phyloP scores from a whole-genome alignment of 2,797 vertebrate genomes.

The Bryconaethiops microstoma region DNA sequence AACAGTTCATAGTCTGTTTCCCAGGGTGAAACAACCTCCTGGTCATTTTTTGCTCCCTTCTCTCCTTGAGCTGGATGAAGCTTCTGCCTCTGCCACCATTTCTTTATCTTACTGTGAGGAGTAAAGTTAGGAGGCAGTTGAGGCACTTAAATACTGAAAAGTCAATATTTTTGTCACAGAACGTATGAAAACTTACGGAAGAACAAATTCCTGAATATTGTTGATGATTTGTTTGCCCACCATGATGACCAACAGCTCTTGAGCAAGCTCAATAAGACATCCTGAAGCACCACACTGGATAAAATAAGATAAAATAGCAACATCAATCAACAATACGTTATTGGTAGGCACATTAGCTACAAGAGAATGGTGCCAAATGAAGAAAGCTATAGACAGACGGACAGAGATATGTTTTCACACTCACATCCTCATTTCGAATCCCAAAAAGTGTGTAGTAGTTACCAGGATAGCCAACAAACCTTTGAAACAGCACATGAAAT shows the following conservation, averaged over 20 bases:
- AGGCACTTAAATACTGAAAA: neutral
- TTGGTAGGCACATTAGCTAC: no score
- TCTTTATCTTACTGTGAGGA: conserved; percentile 77
- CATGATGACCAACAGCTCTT: conserved; percentile 85
- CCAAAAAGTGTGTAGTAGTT: conserved; percentile 81
- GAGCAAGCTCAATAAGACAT: conserved; percentile 81
- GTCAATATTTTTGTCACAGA: neutral
- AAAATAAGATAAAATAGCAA: neutral
- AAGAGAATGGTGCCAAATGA: no score
- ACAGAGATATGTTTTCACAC: conserved; percentile 36
- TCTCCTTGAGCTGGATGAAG: conserved; percentile 53
- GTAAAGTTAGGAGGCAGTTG: neutral
- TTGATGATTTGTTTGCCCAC: conserved; percentile 83
- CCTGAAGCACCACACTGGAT: conserved; percentile 78
- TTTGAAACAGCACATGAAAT: conserved; percentile 53
- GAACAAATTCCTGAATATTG: conserved; percentile 82
- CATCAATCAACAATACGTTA: neutral
- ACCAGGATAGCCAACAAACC: conserved; percentile 82
- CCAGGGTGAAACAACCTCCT: conserved; percentile 60
- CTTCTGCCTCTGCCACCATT: conserved; percentile 76
- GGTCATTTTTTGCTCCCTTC: conserved; percentile 46
- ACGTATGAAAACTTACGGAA: conserved; percentile 71
- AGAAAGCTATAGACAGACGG: neutral
- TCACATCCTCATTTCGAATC: conserved; percentile 82
- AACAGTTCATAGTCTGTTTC: conserved; percentile 80